Base-by-base conservation (phyloP, 2,113 vertebrate species). In the Oryzias javanicus region DNA sequence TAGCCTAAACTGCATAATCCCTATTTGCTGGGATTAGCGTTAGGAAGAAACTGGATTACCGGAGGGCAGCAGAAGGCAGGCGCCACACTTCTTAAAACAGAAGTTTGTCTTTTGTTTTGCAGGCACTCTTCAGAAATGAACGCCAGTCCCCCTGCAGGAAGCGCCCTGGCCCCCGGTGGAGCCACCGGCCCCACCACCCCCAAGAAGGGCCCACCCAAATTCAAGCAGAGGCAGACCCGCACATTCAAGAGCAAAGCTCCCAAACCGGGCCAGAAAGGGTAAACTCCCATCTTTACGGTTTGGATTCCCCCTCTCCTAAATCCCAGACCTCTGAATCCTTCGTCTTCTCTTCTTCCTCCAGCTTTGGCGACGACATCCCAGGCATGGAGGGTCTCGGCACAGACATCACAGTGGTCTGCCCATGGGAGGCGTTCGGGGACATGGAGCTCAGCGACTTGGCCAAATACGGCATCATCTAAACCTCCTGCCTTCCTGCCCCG, bases 221-320 rank as follows among this genome's bases (percentile, higher is more conserved):
- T 99, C 91, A 98, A 98, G 89, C 97, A 98, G 87, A 93, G 97
- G 72, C 94, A 96, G 82, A 92, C 95, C 14, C 94, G 96, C 8
- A 97, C 96, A 50, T 98, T 98, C 91, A 99, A 99, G 89, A 99
- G 96, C 93, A 98, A 99, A 79, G 96, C 97, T 15, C 97, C 97
- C 8, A 98, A 96, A 76, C 97, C 97, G 68, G 97, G 97, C 56
- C 94, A 98, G 72, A 98, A 94, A 87, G 96, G 96, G 97, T 98
- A 76, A 52, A 22, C 42, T 1, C 0, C 42, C 5, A 12, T 46
- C 16, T 29, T 3, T 3, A 13, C 18, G 17, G 5, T 4, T 52
- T 14, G n/a, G n/a, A n/a, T 4, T 19, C n/a, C 12, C 4, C 2
- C 10, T 8, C 7, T 15, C 7, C 10, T 12, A 4, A 19, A 7